Conservation (phyloP, 2,797 vertebrate genomes). For the Enteromius unitaeniatus region DNA sequence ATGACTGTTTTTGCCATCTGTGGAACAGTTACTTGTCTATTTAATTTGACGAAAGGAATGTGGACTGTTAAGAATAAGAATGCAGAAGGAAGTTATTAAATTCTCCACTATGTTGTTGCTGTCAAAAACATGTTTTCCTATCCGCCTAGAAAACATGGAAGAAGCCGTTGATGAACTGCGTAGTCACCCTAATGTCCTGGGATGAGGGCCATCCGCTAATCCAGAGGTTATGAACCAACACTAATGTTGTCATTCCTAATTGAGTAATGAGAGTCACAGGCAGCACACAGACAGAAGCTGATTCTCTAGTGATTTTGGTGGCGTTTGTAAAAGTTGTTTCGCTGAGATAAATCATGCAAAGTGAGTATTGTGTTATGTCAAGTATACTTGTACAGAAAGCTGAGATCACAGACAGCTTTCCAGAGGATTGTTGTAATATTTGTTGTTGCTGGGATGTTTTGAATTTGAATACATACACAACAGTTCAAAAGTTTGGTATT, state of each 20-base stretch:
- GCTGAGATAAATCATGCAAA: slow-evolving; percentile 14
- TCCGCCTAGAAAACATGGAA: slow-evolving; percentile 39
- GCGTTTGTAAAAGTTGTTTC: neutral
- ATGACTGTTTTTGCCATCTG: neutral
- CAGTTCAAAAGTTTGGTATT: neutral
- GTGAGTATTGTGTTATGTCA: neutral
- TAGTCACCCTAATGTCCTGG: slow-evolving; percentile 27
- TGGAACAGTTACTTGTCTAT: neutral
- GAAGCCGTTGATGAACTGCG: slow-evolving; percentile 25
- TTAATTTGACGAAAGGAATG: slow-evolving; percentile 21
- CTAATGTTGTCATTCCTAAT: slow-evolving; percentile 42
- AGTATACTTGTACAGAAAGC: slow-evolving; percentile 7
- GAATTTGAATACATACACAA: neutral
- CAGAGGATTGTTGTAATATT: neutral
- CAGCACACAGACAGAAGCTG: neutral
- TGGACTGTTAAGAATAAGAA: slow-evolving; percentile 21
- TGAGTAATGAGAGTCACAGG: slow-evolving; percentile 26
- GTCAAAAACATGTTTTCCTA: slow-evolving; percentile 46
- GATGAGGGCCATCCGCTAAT: slow-evolving; percentile 43
- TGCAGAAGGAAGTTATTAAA: slow-evolving; percentile 33
- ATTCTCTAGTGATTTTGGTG: slow-evolving; percentile 20
- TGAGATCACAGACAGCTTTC: slow-evolving; percentile 10
- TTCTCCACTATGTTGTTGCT: slow-evolving; percentile 13
- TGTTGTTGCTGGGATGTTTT: neutral
- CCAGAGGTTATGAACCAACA: slow-evolving; percentile 38